Base-by-base conservation (phyloP, 1,140 invertebrate genomes). In the Tetraneura akinire region DNA sequence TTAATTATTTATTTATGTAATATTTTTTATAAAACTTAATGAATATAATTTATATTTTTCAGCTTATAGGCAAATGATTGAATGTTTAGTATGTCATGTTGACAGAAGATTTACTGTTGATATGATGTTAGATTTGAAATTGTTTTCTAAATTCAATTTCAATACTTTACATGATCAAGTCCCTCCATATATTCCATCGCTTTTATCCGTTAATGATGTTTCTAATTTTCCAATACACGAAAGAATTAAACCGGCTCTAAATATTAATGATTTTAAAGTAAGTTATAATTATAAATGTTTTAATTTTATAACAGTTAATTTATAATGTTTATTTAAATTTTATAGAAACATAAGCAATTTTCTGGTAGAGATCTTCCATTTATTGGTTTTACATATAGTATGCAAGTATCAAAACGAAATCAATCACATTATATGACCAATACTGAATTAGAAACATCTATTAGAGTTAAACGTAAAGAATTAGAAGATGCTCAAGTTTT, bases 321-420 rank as follows among this genome's bases (percentile, higher is more conserved):
- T 11, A 49, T 11, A 14, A 45, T 64, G 16, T 62, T 37, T 26
- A 32, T 32, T 60, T 29, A 2, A 3, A 45, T 66, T 53, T 99
- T 99, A 87, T 94, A 97, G 16, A 89, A 93, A 80, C 96, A 97
- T 45, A 99, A 98, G 88, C 94, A 96, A 42, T 99, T 99, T 87
- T 95, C 95, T 80, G 98, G 96, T 49, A 98, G 99, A 88, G 96
- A 99, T 87, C 88, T 99, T 81, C 97, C 98, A 23, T 99, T 99
- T 87, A 95, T 99, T 81, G 97, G 98, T 9, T 99, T 99, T 85
- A 99, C 98, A 0, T 99, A 98, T 85, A 68, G 53, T 18, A 26
- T 78, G 11, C 74, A 78, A 78, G 53, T 60, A 26, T 57, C 74
- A 47, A 78, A 78, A 47, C 74, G 74, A 23, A 78, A 78, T 26